These are phyloP conservation scores for Aramus guarauna DNA, from an alignment of 2,113 vertebrate genomes.

Conservation along the genomic window DNA sequence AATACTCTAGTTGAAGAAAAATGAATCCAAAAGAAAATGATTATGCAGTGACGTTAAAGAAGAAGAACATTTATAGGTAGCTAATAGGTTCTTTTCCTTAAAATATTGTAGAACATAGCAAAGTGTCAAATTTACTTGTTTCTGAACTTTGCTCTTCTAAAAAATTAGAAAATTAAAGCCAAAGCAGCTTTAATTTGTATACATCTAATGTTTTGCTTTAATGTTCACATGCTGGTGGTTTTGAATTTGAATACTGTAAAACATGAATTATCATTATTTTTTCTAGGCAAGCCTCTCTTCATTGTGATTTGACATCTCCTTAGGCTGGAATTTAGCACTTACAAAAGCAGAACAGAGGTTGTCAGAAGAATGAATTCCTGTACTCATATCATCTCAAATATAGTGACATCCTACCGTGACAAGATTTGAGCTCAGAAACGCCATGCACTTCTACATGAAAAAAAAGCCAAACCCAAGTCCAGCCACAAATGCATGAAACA, in stretches of 20 bases:
- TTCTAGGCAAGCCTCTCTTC: not conserved
- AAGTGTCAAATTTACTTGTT: not conserved
- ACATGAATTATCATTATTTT: not conserved
- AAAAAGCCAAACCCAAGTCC: not conserved
- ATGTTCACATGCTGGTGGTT: not conserved
- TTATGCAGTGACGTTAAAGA: not conserved
- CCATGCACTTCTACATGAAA: not conserved
- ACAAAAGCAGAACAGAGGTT: not conserved
- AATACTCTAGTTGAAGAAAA: not conserved
- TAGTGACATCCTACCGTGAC: not conserved
- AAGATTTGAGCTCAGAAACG: not conserved
- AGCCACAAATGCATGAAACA: not conserved
- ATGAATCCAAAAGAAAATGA: not conserved
- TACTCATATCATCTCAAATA: not conserved
- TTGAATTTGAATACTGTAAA: not conserved
- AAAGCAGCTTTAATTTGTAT: not conserved
- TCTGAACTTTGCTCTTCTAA: not conserved
- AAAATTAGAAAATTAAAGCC: not conserved
- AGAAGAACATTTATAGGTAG: not conserved
- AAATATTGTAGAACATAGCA: not conserved
- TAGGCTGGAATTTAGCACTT: slow-evolving; percentile 14
- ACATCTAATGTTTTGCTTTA: not conserved
- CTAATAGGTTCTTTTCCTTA: not conserved
- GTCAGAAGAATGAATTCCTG: slow-evolving; percentile 2
- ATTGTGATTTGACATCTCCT: slow-evolving; percentile 14